A percentile compares a stretch with the other conserved stretches of the same genome.
These are phyloP conservation scores for Drosophila parthenogenetica DNA, from an alignment of 2,888 invertebrate genomes.

Conservation along the genomic window DNA sequence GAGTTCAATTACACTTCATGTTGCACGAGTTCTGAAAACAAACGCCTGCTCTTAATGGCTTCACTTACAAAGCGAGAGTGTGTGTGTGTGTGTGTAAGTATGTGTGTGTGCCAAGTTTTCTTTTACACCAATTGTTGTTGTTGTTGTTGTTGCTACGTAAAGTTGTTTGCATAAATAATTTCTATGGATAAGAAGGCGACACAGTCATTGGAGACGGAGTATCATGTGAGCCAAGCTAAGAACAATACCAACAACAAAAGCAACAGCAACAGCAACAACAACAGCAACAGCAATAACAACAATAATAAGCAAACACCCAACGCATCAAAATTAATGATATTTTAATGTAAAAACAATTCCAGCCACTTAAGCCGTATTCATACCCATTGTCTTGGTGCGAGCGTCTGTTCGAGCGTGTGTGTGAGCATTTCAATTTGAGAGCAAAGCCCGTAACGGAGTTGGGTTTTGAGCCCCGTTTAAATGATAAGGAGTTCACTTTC, in stretches of 20 bases:
- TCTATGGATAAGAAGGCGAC: conserved; percentile 39
- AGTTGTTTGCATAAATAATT: conserved; percentile 67
- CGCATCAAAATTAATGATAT: conserved; percentile 77
- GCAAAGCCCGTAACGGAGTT: conserved; percentile 41
- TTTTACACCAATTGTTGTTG: conserved; percentile 17
- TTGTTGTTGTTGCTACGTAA: conserved; percentile 38
- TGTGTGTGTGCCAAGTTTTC: conserved; percentile 28
- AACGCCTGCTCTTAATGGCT: conserved; percentile 61
- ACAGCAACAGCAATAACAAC: background rate
- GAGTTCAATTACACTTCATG: conserved; percentile 48
- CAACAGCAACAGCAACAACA: background rate
- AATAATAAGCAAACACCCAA: conserved; percentile 19
- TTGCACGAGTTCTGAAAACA: conserved; percentile 18
- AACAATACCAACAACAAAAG: conserved; percentile 20
- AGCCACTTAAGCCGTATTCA: conserved; percentile 75
- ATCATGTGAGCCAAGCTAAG: conserved; percentile 18
- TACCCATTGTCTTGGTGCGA: conserved; percentile 35
- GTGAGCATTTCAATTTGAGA: conserved; percentile 59
- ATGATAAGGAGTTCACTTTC: conserved; percentile 18
- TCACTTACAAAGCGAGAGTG: conserved; percentile 14
- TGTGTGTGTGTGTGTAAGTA: conserved; percentile 9
- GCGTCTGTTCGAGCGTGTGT: conserved; percentile 13
- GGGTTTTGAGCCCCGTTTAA: conserved; percentile 37
- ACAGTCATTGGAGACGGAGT: conserved; percentile 16
- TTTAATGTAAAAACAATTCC: conserved; percentile 81